Evolutionary conservation across 23 tunicate genomes (phyloP), one percentile per base, ranked within the genome.

Genomic region (Clavelina lepadiformis): DNA sequence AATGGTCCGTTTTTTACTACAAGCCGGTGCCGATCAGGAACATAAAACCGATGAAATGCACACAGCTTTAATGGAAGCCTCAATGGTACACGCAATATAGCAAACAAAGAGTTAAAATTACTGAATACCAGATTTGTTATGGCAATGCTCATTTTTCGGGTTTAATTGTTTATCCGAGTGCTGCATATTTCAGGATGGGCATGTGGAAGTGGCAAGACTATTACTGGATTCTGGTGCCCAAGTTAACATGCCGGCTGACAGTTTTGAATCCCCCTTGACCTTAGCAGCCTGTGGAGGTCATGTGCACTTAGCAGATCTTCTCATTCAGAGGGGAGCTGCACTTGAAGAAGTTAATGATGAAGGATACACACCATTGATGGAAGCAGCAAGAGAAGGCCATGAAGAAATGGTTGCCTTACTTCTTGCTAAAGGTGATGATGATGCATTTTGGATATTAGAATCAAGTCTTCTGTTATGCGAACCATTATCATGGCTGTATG

Each of bases 31-130:
- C 0, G 98, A 93, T 36, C 98, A 74, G 37, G 98, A 93, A 62
- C 98, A 93, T 74, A 93, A 93, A 37, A 93, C 98, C 15, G 98
- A 93, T 56, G 98, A 93, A 56, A 93, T 93, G 98, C 98, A 93
- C 78, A 93, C 98, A 5, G 98, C 98, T 28, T 64, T 93, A 22
- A 93, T 93, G 98, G 98, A 93, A 58, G 98, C 98, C 4, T 84
- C 94, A 5, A 93, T 93, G 98, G 97, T 89, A n/a, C n/a, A 41
- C 15, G 49, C 49, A 8, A 41, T 41, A 8, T 41, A 11, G 49
- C 11, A 41, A 8, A 8, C 49, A 41, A 41, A n/a, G n/a, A n/a
- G n/a, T n/a, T n/a, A n/a, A n/a, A n/a, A n/a, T n/a, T n/a, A n/a
- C n/a, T n/a, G n/a, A 8, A 41, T 8, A 41, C 15, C 15, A 15